Base-by-base conservation (phyloP, 2,797 vertebrate genomes). In the Pseudotriccus pelzelni region DNA sequence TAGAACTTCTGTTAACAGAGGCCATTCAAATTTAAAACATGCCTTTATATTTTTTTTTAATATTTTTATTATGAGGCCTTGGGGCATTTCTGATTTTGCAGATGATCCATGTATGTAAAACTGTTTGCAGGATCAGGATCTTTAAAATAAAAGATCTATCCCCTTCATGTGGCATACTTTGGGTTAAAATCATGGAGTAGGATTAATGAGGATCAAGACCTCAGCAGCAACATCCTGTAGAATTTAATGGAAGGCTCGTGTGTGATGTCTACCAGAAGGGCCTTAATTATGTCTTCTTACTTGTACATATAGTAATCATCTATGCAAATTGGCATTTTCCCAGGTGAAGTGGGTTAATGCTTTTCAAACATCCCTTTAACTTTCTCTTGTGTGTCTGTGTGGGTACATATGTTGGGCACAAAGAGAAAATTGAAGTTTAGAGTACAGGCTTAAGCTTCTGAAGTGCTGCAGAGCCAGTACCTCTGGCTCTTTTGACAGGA, bases 271-370 rank as follows among this genome's bases (percentile, higher is more conserved):
- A 62, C 69, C 59, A 86, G 43, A 86, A 89, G 50, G 37, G 58
- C 94, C 87, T 95, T 96, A 93, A 81, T 44, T 83, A 16, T 9
- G 7, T 77, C 47, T 83, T 83, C 41, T 56, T 84, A 53, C 36
- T 92, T 92, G 84, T 94, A 96, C 62, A 30, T 93, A 85, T 3
- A 52, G 9, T 44, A 72, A 84, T 92, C 79, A 66, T 87, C 94
- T 92, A 96, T 97, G 94, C 94, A 97, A 95, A 86, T 7, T 74
- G 53, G 14, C 62, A 78, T 94, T 94, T 90, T 91, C 69, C 73
- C 70, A 73, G 34, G 24, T 84, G 49, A 78, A 79, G n/a, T 37
- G n/a, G 59, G 44, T 94, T 93, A 91, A 91, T 94, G 94, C 85
- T 94, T 95, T 90, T 87, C 44, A 87, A 60, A 74, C 46, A 46